These are phyloP conservation scores for Salvelinus alpinus DNA, from an alignment of 2,113 vertebrate species.

Conservation along the genomic window DNA sequence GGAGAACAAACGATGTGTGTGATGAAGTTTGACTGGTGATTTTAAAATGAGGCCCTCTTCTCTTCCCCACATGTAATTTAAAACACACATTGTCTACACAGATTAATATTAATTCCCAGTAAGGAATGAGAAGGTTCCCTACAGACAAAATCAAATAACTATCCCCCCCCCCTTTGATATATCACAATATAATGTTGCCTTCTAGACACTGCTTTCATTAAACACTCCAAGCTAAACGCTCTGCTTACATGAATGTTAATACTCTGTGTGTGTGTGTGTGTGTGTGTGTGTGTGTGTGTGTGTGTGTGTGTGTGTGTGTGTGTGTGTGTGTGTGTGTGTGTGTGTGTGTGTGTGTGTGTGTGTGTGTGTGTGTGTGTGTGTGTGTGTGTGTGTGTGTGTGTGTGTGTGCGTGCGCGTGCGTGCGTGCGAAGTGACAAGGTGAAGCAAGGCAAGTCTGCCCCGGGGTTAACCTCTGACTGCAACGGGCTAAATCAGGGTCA, in stretches of 20 bases:
- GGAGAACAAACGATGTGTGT: constrained; percentile 30
- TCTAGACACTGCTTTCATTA: constrained; percentile 31
- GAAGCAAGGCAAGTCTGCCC: background rate
- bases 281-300: background rate
- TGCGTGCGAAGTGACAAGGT: background rate
- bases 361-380: background rate
- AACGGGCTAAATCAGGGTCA: too few species aligned
- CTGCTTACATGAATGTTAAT: constrained; percentile 19
- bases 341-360: background rate
- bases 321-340: background rate
- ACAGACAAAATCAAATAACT: constrained; percentile 45
- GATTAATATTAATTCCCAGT: constrained; percentile 31
- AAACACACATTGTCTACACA: constrained; percentile 26
- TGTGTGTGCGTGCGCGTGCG: background rate
- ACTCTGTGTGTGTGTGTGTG: constrained; percentile 3
- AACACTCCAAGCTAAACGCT: background rate
- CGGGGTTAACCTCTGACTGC: too few species aligned
- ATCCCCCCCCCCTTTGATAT: constrained; percentile 22
- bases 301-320: background rate
- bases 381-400: background rate
- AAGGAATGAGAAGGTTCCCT: constrained; percentile 14
- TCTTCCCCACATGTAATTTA: constrained; percentile 48
- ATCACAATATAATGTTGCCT: constrained; percentile 20
- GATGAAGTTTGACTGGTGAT: constrained; percentile 32
- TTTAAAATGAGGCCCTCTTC: constrained; percentile 30